Evolutionary conservation across 2,113 vertebrate genomes (phyloP), one percentile per base, ranked within the genome.

Genomic region (Myrmecobius fasciatus): DNA sequence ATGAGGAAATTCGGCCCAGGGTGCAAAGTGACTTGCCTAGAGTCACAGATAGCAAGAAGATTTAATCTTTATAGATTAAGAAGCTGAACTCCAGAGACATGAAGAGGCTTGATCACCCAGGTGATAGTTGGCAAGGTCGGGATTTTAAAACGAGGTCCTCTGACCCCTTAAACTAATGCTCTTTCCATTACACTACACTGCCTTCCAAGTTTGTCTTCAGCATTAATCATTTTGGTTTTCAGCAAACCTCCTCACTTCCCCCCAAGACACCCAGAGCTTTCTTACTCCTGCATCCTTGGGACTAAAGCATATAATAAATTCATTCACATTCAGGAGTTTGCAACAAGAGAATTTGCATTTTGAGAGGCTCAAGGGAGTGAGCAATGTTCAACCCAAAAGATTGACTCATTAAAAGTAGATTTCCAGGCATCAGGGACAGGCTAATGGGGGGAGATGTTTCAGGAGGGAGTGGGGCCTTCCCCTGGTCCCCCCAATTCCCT

Each of bases 171-270:
- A n/a, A 75, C 36, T 2, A 43, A 83, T 83, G 20, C 14, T n/a
- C 60, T 36, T n/a, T n/a, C 60, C 17, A 60, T 31, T 31, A 60
- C 28, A 31, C 56, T 60, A 31, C 56, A n/a, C 60, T 75, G 36
- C 67, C 67, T 83, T 83, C 67, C 67, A 83, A 83, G n/a, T 83
- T 83, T 83, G 67, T 83, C n/a, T n/a, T 83, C n/a, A 83, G n/a
- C 36, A 83, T 83, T 43, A 83, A 83, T 83, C 20, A 83, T 83
- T 20, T 83, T 22, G 17, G 1, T n/a, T 20, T 75, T 75, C 60
- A 75, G n/a, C 36, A n/a, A 22, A n/a, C 60, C 17, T 75, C 60
- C 36, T 75, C 36, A 1, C 36, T 75, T n/a, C 36, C 60, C 60
- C 60, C 14, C 31, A 75, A 75, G 36, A 75, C 14, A n/a, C 60